Conservation (phyloP, 2,113 vertebrate species). For the Rhea americana region DNA sequence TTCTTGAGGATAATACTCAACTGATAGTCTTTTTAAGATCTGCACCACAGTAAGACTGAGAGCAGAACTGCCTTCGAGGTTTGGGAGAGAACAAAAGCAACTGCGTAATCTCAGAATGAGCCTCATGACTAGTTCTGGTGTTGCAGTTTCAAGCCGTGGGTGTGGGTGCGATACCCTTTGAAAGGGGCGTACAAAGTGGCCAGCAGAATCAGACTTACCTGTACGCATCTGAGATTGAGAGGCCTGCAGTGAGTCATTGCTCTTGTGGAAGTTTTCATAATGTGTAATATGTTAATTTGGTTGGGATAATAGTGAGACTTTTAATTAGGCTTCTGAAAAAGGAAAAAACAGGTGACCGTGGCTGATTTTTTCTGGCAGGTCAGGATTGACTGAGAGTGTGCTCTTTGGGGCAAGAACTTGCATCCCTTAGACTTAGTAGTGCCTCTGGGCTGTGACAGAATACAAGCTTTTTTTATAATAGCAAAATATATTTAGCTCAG, state of each 20-base stretch:
- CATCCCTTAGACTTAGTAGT: background rate
- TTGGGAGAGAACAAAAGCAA: background rate
- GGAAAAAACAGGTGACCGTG: background rate
- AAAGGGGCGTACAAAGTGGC: background rate
- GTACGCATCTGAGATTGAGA: background rate
- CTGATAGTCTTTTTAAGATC: background rate
- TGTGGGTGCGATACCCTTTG: background rate
- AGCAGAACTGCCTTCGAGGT: background rate
- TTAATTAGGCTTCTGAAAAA: background rate
- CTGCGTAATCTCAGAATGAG: background rate
- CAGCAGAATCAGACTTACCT: background rate
- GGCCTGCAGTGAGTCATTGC: background rate
- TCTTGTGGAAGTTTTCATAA: background rate
- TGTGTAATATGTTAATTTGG: background rate
- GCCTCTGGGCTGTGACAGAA: background rate
- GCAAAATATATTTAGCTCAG: background rate
- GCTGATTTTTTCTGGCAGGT: background rate
- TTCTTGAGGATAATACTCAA: background rate
- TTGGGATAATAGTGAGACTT: background rate
- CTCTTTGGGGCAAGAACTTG: background rate
- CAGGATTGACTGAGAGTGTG: background rate
- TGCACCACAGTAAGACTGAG: background rate
- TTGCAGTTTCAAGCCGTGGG: background rate
- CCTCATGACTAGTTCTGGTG: background rate
- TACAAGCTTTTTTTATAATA: background rate